Evolutionary conservation across 1,140 invertebrate species (phyloP).

Genomic region (Armadillidium nasatum): DNA sequence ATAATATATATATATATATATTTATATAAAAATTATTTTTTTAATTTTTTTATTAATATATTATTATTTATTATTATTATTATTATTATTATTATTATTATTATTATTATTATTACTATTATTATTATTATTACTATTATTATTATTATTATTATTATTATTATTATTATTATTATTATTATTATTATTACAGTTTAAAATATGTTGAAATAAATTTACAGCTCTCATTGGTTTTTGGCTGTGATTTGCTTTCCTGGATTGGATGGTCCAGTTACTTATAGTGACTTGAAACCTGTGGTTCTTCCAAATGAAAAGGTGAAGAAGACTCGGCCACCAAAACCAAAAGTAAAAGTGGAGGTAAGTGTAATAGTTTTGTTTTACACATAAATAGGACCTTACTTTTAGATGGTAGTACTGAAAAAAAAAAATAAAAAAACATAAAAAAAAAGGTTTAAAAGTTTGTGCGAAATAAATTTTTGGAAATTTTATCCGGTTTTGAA

Average conservation of each 20-base stretch:
- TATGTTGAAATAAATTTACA: constrained; percentile 49
- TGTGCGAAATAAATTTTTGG: too few relatives aligned
- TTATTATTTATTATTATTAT: background rate
- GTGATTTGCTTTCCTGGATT: constrained; percentile 90
- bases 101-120: too few relatives aligned
- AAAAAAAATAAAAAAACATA: too few relatives aligned
- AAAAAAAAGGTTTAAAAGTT: too few relatives aligned
- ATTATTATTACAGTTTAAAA: background rate
- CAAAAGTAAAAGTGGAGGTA: constrained; percentile 35
- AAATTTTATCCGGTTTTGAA: too few relatives aligned
- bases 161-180: constrained; percentile 11
- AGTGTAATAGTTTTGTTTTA: constrained; percentile 2
- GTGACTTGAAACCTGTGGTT: constrained; percentile 10
- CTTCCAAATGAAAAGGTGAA: constrained; percentile 22
- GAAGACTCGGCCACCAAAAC: constrained; percentile 23
- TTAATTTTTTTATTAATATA: background rate
- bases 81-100: too few relatives aligned
- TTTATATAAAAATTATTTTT: too few relatives aligned
- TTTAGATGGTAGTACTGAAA: too few relatives aligned
- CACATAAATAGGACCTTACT: too few relatives aligned
- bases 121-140: too few relatives aligned
- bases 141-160: too few relatives aligned
- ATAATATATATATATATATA: too few relatives aligned
- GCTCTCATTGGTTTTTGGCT: constrained; percentile 91
- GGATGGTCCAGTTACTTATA: constrained; percentile 48